Percentiles rank a stretch among this genome's conserved stretches.
Conservation (phyloP, 2,797 vertebrate genomes). For the Poecilia wingei region DNA sequence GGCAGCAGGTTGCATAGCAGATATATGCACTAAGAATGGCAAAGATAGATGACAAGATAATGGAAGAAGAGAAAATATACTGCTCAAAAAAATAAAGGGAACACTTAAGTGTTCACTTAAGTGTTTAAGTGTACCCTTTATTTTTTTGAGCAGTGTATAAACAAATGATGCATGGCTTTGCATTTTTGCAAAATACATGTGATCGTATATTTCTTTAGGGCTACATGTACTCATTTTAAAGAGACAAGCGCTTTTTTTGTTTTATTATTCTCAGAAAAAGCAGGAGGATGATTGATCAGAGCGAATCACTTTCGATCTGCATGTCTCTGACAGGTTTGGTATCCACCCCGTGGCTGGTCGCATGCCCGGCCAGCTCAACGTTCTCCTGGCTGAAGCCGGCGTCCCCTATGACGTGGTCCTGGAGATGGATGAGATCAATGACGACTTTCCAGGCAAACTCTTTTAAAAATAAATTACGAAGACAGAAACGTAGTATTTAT, state of each 20-base stretch:
- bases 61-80: background rate
- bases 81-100: no score
- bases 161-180: background rate
- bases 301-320: background rate
- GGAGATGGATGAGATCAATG: constrained; percentile 89
- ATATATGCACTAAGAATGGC: background rate
- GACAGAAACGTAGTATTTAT: constrained; percentile 12
- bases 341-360: constrained; percentile 86
- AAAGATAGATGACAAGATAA: no score
- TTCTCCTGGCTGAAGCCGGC: constrained; percentile 84
- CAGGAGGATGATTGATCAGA: background rate
- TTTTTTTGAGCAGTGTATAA: background rate
- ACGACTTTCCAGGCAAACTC: constrained; percentile 83
- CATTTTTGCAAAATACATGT: background rate
- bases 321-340: constrained; percentile 77
- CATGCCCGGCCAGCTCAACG: constrained; percentile 86
- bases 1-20: background rate
- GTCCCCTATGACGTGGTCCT: constrained; percentile 86
- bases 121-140: no score
- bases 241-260: background rate
- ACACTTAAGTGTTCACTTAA: no score
- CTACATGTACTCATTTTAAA: background rate
- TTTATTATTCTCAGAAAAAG: background rate
- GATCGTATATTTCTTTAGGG: background rate
- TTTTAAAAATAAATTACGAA: background rate